Base-by-base conservation (phyloP, 1,140 invertebrate species). In the Hyles vespertilio region DNA sequence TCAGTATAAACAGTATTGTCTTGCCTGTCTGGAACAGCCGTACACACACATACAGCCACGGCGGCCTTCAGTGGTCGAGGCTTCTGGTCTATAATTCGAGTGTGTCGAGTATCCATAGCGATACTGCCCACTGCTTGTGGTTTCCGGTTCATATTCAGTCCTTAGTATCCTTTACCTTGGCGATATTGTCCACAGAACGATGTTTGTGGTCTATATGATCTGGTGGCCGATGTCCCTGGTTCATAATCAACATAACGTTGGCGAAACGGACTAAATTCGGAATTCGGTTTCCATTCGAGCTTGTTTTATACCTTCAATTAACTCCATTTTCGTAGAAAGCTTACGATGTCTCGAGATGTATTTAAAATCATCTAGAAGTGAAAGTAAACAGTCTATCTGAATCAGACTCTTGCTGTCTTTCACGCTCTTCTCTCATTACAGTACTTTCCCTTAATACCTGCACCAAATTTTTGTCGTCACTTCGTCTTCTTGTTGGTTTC, bases 371-470 rank as follows among this genome's bases (percentile, higher is more conserved):
- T 56, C 54, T 56, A 61, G 54, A 61, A 61, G 59, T 43, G 54
- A 61, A 51, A 61, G 50, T 32, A 61, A 61, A 61, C 22, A 56
- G 43, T 56, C 54, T 61, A 22, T 22, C 22, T 56, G 54, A 56
- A 47, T 56, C 54, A 56, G 54, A 56, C 22, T 55, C 46, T 60
- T 60, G 59, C 59, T 60, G 8, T 60, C 59, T 50, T 60, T 60
- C 59, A 60, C 52, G 59, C 59, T 60, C 47, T 60, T 60, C 48
- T 56, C 51, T 60, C 45, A 60, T 60, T 60, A 51, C 59, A 51
- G 55, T 60, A 55, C 52, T 60, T 60, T 60, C 59, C 48, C 52
- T 60, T 60, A 60, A 60, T 55, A 60, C 59, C 45, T 60, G 59
- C 34, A 55, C 52, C 51, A 60, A 60, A 60, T 60, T 60, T 33